Base-by-base conservation (phyloP, 2,797 vertebrate species). In the Pipistrellus pygmaeus region DNA sequence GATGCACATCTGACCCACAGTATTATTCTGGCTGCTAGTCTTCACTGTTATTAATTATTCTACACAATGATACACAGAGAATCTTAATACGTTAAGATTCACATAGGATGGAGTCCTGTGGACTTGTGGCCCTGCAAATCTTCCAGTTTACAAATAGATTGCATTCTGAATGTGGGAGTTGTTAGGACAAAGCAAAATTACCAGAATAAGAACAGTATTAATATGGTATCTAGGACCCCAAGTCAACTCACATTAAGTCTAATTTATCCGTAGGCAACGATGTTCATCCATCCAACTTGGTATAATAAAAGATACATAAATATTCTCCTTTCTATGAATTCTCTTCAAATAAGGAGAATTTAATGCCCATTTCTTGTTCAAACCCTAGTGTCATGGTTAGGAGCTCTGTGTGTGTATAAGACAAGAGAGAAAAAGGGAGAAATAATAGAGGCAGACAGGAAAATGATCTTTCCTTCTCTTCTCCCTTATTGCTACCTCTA, bases 191-290 rank as follows among this genome's bases (percentile, higher is more conserved):
- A 93, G 57, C 35, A 92, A 81, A 90, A 92, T 77, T 64, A 91
- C 27, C n/a, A 17, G 14, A 84, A 77, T 0, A 93, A 30, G 30
- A 87, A 87, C 17, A 93, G 18, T 64, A 87, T 48, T 69, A 93
- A 75, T 68, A 85, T 6, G 57, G 14, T 85, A 38, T 82, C 44
- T 38, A 77, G 35, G 13, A 69, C 20, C 27, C 48, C 21, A 51
- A 12, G 38, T 66, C 53, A 87, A 87, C 13, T 35, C 48, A 73
- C 15, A 81, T 13, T 73, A 72, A 78, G 14, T 85, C 44, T 77
- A 76, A 73, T 69, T 80, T 88, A 91, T 53, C 35, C 48, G 72
- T 4, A 83, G n/a, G 35, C 85, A 96, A 91, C 15, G 51, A 69
- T 0, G n/a, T 92, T 88, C 84, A 88, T 4, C 91, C 20, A 66